Conservation (phyloP, 2,888 invertebrate genomes). For the Leptopilina syphax region DNA sequence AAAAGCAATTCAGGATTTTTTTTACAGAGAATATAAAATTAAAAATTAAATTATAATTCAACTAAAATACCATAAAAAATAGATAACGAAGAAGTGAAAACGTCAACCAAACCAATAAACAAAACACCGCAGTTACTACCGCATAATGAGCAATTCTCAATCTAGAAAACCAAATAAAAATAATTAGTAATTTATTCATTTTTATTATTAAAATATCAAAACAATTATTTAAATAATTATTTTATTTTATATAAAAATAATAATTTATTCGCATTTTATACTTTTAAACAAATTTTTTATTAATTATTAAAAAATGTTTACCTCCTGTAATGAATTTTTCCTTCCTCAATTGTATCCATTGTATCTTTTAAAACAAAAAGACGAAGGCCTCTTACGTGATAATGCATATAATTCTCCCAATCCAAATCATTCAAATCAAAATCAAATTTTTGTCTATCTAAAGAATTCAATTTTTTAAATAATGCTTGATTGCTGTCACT, state of each 20-base stretch:
- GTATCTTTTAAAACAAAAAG: constrained; percentile 88
- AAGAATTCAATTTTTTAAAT: constrained; percentile 79
- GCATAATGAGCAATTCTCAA: constrained; percentile 69
- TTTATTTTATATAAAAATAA: too few relatives aligned
- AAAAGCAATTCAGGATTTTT: neutral
- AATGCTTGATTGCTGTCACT: constrained; percentile 81
- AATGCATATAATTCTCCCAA: constrained; percentile 85
- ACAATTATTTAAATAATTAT: too few relatives aligned
- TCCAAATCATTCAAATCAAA: constrained; percentile 84
- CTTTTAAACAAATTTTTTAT: too few relatives aligned
- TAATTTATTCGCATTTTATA: too few relatives aligned
- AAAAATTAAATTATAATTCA: neutral
- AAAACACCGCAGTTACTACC: constrained; percentile 45
- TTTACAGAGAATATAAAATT: neutral
- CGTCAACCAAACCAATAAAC: constrained; percentile 57
- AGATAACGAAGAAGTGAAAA: neutral
- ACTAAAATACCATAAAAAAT: neutral
- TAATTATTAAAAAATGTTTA: constrained; percentile 34
- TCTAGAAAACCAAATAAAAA: constrained; percentile 55
- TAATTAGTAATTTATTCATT: too few relatives aligned
- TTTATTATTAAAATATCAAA: too few relatives aligned
- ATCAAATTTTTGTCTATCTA: constrained; percentile 82
- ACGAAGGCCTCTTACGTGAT: constrained; percentile 84
- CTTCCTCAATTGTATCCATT: constrained; percentile 82
- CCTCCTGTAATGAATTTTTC: constrained; percentile 76